Evolutionary conservation across 2,888 invertebrate species (phyloP), one percentile per base, ranked within the genome.

Genomic region (Pimpla rufipes): DNA sequence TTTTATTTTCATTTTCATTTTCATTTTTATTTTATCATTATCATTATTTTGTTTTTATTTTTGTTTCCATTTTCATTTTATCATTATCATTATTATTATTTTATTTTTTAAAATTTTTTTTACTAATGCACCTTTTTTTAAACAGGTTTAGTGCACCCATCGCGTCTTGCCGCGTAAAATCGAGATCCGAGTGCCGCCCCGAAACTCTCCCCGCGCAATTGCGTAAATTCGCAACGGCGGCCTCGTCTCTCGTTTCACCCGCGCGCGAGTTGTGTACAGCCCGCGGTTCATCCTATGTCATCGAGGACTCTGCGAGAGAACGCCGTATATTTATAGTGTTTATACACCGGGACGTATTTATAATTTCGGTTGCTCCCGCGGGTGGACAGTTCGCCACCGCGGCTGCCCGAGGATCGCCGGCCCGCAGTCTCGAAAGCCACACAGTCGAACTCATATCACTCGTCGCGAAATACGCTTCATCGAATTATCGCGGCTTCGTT

Each of bases 241-340:
- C n/a, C 11, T n/a, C 35, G 1, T 42, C 8, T 37, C 42, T 37
- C 64, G 64, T 35, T 8, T 37, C 47, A 29, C 11, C 16, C 29
- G 29, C 35, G 23, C 29, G 29, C 35, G 23, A 16, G 47, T 21
- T 13, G 16, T 13, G 64, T 45, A 52, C 29, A 29, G 45, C 13
- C n/a, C n/a, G n/a, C 18, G 23, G 16, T 66, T 68, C 23, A 45
- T 59, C 57, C 50, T 70, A 45, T 55, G 75, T 73, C 57, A 77
- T 73, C 57, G 73, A 59, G 71, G 18, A 81, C 40, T 67, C 74
- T 81, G 40, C 70, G 74, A 77, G 81, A 79, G 64, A 80, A 70
- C 80, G 47, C 67, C 70, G 84, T 89, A 89, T 91, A 90, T 91
- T 90, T 89, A 90, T 89, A 89, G 89, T 89, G 88, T 91, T 91